Evolutionary conservation across 2,113 vertebrate species (phyloP).

Genomic region (Gadus chalcogrammus): DNA sequence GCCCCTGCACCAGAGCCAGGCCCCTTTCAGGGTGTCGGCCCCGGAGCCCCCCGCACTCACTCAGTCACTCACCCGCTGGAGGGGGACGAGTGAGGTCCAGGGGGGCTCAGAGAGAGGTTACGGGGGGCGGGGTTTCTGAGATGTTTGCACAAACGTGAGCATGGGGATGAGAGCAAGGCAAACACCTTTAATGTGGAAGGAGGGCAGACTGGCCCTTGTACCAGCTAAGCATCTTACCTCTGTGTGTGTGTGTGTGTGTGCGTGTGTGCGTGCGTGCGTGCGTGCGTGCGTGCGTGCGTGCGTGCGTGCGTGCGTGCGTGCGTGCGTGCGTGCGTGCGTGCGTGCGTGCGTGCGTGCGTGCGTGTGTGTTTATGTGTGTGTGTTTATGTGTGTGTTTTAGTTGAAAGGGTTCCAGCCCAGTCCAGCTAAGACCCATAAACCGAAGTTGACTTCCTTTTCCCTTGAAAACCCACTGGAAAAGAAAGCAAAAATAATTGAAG

Average conservation of each 20-base stretch:
- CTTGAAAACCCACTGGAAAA: conserved; percentile 27
- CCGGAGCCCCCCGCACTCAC: conserved; percentile 54
- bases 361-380: too few species aligned
- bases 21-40: conserved; percentile 76
- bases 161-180: neutral
- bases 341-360: too few species aligned
- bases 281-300: too few species aligned
- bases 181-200: too few species aligned
- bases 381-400: too few species aligned
- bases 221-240: too few species aligned
- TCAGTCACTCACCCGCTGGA: conserved; percentile 46
- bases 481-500: conserved; percentile 44
- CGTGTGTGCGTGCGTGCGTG: too few species aligned
- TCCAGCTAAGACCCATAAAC: neutral
- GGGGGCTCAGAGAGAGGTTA: conserved; percentile 18
- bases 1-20: conserved; percentile 65
- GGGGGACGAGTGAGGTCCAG: conserved; percentile 29
- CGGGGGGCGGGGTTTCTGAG: conserved; percentile 31
- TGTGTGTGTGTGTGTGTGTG: too few species aligned
- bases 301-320: too few species aligned
- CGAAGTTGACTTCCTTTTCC: conserved; percentile 1
- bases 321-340: too few species aligned
- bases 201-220: too few species aligned
- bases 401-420: too few species aligned
- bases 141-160: conserved; percentile 31